Conservation (phyloP, 2,113 vertebrate genomes). For the Raja brachyura region DNA sequence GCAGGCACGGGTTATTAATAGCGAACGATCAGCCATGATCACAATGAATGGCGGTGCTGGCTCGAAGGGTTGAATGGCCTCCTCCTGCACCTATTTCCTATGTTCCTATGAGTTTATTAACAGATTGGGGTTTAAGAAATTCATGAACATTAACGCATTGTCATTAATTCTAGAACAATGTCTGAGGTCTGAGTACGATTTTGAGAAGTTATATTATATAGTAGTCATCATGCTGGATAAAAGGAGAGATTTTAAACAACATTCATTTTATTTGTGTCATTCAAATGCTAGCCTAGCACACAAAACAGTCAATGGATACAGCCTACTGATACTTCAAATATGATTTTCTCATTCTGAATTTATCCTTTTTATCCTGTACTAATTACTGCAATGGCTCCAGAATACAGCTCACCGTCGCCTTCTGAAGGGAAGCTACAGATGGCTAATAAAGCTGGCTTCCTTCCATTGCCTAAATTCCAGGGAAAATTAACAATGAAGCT, state of each 20-base stretch:
- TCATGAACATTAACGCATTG: neutral
- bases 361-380: neutral
- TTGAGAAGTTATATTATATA: neutral
- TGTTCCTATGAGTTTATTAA: no score
- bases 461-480: neutral
- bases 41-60: no score
- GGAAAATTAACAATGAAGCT: neutral
- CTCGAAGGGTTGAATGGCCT: no score
- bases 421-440: neutral
- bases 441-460: neutral
- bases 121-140: neutral
- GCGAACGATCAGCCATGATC: no score
- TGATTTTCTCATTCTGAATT: neutral
- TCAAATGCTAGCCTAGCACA: neutral
- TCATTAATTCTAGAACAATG: neutral
- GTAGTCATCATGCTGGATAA: neutral
- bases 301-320: neutral
- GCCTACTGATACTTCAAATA: neutral
- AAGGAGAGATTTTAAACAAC: neutral
- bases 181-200: neutral
- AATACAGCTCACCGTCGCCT: neutral
- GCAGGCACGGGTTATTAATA: no score
- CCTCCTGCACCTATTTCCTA: no score
- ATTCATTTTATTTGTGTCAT: neutral
- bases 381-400: neutral